A percentile compares a stretch with the other conserved stretches of the same genome.
Evolutionary conservation across 2,888 invertebrate species (phyloP).

Genomic region (Leuctra nigra): DNA sequence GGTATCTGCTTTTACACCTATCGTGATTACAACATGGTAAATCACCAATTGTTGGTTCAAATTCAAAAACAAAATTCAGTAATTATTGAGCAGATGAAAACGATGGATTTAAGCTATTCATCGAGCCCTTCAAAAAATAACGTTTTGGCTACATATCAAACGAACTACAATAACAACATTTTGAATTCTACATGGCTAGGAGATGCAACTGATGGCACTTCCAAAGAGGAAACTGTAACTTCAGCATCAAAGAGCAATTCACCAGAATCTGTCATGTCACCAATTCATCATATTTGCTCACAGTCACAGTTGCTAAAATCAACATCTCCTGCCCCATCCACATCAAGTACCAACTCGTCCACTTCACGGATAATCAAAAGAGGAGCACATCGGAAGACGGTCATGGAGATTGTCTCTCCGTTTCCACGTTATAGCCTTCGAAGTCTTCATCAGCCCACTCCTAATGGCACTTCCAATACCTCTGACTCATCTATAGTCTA

Average conservation of each 20-base stretch:
- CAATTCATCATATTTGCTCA: no score
- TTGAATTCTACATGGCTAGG: no score
- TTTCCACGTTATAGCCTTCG: constrained; percentile 1
- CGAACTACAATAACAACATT: no score
- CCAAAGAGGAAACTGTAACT: no score
- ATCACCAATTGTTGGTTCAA: constrained; percentile 40
- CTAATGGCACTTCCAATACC: no score
- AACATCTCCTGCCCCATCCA: background rate
- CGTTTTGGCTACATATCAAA: no score
- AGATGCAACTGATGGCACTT: background rate
- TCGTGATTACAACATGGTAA: constrained; percentile 41
- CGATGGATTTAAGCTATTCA: background rate
- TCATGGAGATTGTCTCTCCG: background rate
- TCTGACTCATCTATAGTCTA: no score
- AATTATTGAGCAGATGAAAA: constrained; percentile 20
- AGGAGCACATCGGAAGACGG: background rate
- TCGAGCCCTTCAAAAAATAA: background rate
- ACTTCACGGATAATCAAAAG: background rate
- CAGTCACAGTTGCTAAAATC: constrained; percentile 4
- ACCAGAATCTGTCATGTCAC: no score
- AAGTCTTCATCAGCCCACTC: background rate
- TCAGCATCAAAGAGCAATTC: no score
- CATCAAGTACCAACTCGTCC: background rate
- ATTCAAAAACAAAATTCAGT: constrained; percentile 40
- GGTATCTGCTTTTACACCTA: constrained; percentile 38